Evolutionary conservation across 1,140 invertebrate species (phyloP).

Genomic region (Neotoxoptera formosana): DNA sequence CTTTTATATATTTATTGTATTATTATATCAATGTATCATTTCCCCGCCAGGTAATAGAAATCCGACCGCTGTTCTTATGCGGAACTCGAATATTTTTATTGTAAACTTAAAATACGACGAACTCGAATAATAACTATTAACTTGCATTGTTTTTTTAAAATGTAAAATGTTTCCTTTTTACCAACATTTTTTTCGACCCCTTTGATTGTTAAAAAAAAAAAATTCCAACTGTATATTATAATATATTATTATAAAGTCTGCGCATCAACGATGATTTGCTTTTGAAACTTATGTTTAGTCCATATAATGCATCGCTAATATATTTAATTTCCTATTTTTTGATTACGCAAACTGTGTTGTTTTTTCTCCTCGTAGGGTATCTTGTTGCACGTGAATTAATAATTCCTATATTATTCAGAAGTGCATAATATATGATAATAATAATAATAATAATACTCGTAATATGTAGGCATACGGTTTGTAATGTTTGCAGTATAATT

Average conservation of each 20-base stretch:
- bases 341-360: background rate
- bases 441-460: background rate
- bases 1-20: conserved; percentile 20
- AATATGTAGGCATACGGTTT: conserved; percentile 46
- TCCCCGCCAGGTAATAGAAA: background rate
- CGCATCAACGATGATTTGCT: background rate
- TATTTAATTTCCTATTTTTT: conserved; percentile 57
- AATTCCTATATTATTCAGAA: background rate
- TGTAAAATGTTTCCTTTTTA: background rate
- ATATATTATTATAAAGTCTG: background rate
- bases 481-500: background rate
- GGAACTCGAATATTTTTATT: background rate
- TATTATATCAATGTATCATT: background rate
- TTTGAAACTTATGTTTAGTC: conserved; percentile 47
- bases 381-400: background rate
- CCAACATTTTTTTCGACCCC: background rate
- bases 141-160: background rate
- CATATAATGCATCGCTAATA: conserved; percentile 45
- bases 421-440: too few relatives aligned
- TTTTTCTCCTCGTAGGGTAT: background rate
- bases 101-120: background rate
- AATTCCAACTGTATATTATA: background rate
- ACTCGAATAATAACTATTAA: background rate
- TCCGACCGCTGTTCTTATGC: background rate
- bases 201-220: background rate